Base-by-base conservation (phyloP, 2,797 vertebrate genomes). In the Lepilemur ruficaudatus region DNA sequence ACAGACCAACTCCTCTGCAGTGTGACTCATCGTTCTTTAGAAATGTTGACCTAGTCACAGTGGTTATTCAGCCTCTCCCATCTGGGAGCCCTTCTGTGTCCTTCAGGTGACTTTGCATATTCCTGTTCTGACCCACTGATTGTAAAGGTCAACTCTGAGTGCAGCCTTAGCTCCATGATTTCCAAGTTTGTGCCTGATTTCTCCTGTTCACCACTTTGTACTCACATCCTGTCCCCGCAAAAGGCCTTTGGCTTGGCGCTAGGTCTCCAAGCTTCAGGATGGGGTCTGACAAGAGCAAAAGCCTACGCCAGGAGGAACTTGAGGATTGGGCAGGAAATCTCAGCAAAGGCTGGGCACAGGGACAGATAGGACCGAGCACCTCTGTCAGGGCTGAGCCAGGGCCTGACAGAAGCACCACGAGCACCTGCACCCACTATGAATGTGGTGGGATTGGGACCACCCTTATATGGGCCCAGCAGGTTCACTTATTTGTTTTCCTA, bases 21-120 rank as follows among this genome's bases (percentile, higher is more conserved):
- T 5, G 10, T 92, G 87, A 92, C 41, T 92, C 28, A 52, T 55
- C 14, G 50, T 86, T 87, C 30, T 94, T 50, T 4, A 25, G 69
- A 91, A 82, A 63, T 82, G 35, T 30, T 25, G 43, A 61, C 38
- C 15, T 43, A 18, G 48, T 83, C 52, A 9, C 5, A 0, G 20
- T 28, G 15, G 43, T 46, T 80, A 25, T 93, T 75, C 13, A 3
- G 32, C 32, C 48, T 73, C 22, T 63, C 43, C 35, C 46, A 50
- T 5, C 12, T 32, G 20, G 3, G 14, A 85, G 30, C 23, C 32
- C 46, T 48, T 65, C 23, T 72, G 13, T 35, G 32, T 69, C n/a
- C 65, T 38, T 75, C 41, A 65, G 61, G 69, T 81, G 79, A 70
- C 41, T 43, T 80, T 67, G 61, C 23, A 35, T 79, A 67, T 50